Evolutionary conservation across 2,797 vertebrate species (phyloP), one percentile per base, ranked within the genome.

Genomic region (Chaetophractus vellerosus): DNA sequence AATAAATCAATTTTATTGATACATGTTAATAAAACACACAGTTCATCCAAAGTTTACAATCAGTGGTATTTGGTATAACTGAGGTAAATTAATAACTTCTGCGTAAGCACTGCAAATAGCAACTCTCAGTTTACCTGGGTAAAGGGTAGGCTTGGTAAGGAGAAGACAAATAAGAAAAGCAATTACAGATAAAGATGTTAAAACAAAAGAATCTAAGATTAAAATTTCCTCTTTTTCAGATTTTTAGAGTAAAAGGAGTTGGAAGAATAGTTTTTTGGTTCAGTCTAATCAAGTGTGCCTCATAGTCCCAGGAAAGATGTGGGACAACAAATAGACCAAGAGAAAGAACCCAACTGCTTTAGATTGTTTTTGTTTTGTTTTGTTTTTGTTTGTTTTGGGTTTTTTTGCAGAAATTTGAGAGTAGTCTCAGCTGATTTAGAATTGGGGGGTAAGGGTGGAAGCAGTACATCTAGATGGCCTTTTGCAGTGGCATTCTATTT

Each of bases 221-320:
- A 21, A 12, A 26, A 28, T 45, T 10, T 94, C 9, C 11, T 63
- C 66, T 76, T 66, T 79, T 74, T 83, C 1, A 72, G 38, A 12
- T 1, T 69, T 94, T 85, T 66, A 92, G 12, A 83, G n/a, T 75
- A 63, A 18, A 16, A 68, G 63, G 89, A 41, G 23, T 74, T 93
- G 45, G 50, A 82, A 88, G 85, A 69, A 45, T 45, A 31, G 16
- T n/a, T 86, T 72, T 80, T 31, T 33, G 10, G 23, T 71, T 87
- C 64, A 92, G 24, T 80, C 16, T 84, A 69, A 78, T 90, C 33
- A 90, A n/a, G 79, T 84, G 93, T 82, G 18, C 14, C n/a, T 84
- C 66, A 52, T 36, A 41, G 11, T 19, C 31, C 9, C 12, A 89
- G 48, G 57, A 69, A 81, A 21, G 74, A 82, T 86, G 41, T 2